phyloP scores from a whole-genome alignment of 2,797 vertebrate species.

The Gallinago stenura region DNA sequence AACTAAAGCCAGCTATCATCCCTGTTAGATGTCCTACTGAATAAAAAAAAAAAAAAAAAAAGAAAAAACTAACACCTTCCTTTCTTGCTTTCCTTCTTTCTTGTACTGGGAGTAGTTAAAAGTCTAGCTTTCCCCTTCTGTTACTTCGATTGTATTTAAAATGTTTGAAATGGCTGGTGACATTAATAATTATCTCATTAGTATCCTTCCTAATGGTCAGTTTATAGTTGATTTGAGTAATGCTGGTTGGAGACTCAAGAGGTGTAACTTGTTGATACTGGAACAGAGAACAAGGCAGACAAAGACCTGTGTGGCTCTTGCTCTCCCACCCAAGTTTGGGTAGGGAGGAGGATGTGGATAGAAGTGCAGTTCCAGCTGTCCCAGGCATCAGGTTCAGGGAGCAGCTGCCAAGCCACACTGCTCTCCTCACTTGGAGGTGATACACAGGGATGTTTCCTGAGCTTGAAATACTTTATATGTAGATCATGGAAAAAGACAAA shows the following conservation, averaged over 20 bases:
- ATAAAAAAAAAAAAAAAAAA: neutral
- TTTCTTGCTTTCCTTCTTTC: neutral
- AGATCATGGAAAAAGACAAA: neutral
- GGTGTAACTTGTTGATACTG: neutral
- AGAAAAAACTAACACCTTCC: neutral
- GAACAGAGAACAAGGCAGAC: neutral
- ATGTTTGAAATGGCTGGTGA: neutral
- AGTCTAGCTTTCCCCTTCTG: neutral
- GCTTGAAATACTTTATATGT: fast-evolving
- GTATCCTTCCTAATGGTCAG: neutral
- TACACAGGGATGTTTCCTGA: neutral
- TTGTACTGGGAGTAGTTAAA: neutral
- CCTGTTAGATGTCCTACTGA: neutral
- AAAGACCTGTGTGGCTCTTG: neutral
- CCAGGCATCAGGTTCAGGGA: neutral
- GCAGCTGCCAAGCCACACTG: neutral
- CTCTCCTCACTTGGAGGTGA: neutral
- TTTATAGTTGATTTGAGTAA: neutral
- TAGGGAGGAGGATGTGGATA: neutral
- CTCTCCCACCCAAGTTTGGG: neutral
- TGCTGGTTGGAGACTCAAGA: neutral
- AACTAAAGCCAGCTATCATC: neutral
- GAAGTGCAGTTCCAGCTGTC: neutral
- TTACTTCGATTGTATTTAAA: neutral
- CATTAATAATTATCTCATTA: neutral